Evolutionary conservation across 23 tunicate genomes (phyloP).

Genomic region (Oikopleura dioica): DNA sequence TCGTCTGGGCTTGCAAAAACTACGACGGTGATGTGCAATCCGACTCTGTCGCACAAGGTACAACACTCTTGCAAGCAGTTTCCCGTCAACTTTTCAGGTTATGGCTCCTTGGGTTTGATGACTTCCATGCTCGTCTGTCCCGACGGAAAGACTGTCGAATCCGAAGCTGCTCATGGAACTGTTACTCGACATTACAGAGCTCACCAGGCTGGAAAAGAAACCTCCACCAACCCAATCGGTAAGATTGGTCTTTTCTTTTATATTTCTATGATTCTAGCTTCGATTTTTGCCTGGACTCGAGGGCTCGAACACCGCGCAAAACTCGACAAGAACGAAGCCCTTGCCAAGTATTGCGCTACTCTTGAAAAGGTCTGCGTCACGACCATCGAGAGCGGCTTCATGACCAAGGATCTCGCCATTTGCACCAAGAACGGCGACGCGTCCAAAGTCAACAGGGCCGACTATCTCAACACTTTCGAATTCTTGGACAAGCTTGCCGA

Average conservation of each 20-base stretch:
- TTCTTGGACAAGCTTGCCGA: slow-evolving; percentile 89
- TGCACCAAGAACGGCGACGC: slow-evolving; percentile 49
- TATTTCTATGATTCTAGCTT: slow-evolving; percentile 22
- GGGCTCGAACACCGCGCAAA: slow-evolving; percentile 85
- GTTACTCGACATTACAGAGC: slow-evolving; percentile 1
- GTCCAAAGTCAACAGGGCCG: slow-evolving; percentile 50
- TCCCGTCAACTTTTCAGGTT: no score
- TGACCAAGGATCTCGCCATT: slow-evolving; percentile 94
- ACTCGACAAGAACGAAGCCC: slow-evolving; percentile 63
- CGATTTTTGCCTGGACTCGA: slow-evolving; percentile 96
- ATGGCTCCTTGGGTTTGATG: background rate
- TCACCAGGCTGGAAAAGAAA: slow-evolving; percentile 48
- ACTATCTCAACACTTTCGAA: slow-evolving; percentile 52
- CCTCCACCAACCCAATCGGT: slow-evolving; percentile 97
- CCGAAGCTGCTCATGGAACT: slow-evolving; percentile 14
- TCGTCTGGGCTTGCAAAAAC: slow-evolving; percentile 99
- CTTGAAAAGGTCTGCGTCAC: slow-evolving; percentile 83
- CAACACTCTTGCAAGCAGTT: no score
- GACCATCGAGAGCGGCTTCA: slow-evolving; percentile 63
- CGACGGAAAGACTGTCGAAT: slow-evolving; percentile 4
- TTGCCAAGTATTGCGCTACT: slow-evolving; percentile 41
- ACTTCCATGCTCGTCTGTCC: background rate
- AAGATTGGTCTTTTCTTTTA: slow-evolving; percentile 3
- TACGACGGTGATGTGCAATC: slow-evolving; percentile 99
- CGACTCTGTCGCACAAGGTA: slow-evolving; percentile 90